Evolutionary conservation across 35 echinoderm and acorn worm species (phyloP).

Genomic region (Lytechinus variegatus): DNA sequence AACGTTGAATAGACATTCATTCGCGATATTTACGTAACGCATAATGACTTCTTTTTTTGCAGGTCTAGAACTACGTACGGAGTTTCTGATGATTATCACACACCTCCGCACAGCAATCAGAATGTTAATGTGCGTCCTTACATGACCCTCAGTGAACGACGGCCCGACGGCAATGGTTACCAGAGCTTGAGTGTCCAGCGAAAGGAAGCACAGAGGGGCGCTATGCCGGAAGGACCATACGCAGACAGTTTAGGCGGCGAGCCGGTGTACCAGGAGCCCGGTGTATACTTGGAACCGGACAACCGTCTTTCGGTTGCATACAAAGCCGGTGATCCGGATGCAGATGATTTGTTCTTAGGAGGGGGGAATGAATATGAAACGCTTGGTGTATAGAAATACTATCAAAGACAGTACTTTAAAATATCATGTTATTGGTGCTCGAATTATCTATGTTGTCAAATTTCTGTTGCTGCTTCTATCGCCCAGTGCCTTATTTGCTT

Average conservation of each 20-base stretch:
- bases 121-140: not conserved
- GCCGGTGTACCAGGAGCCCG: not conserved
- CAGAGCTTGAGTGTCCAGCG: not conserved
- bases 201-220: not conserved
- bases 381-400: not conserved
- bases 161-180: not conserved
- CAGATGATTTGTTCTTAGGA: constrained; percentile 25
- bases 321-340: not conserved
- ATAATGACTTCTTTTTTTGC: not conserved
- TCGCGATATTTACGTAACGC: too few relatives aligned
- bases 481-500: not conserved
- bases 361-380: constrained; percentile 28
- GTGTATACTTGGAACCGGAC: constrained; percentile 13
- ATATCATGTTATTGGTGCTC: not conserved
- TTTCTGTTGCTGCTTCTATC: not conserved
- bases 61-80: not conserved
- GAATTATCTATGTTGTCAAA: not conserved
- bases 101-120: not conserved
- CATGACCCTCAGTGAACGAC: not conserved
- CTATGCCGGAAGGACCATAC: not conserved
- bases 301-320: not conserved
- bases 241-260: not conserved
- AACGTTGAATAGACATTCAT: too few relatives aligned
- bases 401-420: not conserved
- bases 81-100: not conserved